Conservation (phyloP, 1,140 invertebrate genomes). For the Heliconius melpomene region DNA sequence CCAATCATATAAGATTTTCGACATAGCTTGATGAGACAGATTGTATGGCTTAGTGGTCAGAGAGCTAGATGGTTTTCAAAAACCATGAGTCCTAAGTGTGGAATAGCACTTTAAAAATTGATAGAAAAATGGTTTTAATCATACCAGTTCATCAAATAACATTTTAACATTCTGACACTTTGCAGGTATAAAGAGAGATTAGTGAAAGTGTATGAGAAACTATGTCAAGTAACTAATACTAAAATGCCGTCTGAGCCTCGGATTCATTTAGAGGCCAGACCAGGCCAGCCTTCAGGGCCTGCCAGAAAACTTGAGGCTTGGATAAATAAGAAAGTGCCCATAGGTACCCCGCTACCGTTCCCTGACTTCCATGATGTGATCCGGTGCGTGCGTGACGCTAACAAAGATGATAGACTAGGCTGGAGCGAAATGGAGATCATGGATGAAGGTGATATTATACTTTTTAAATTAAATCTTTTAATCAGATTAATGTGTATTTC, state of each 20-base stretch:
- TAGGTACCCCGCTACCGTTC: conserved; percentile 67
- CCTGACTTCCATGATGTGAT: conserved; percentile 75
- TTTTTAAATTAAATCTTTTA: too few species aligned
- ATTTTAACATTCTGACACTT: conserved; percentile 12
- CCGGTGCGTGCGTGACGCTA: conserved; percentile 65
- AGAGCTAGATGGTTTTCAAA: too few species aligned
- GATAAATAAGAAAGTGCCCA: conserved; percentile 72
- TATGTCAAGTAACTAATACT: conserved; percentile 71
- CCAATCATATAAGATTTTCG: too few species aligned
- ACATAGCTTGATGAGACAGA: too few species aligned
- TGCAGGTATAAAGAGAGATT: conserved; percentile 72
- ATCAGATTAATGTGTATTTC: too few species aligned
- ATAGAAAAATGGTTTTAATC: too few species aligned
- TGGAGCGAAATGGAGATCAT: conserved; percentile 71
- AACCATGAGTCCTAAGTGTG: too few species aligned
- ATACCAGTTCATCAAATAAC: too few species aligned
- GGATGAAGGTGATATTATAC: conserved; percentile 63
- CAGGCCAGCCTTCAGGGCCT: conserved; percentile 59
- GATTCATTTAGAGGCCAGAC: conserved; percentile 59
- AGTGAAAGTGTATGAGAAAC: conserved; percentile 67
- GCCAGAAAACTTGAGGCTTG: conserved; percentile 63
- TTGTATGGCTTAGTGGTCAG: too few species aligned
- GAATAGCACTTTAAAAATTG: too few species aligned
- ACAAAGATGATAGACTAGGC: conserved; percentile 63
- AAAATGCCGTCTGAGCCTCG: conserved; percentile 74